Percentiles rank a stretch among this genome's conserved stretches.
Evolutionary conservation across 2,797 vertebrate species (phyloP).

Genomic region (Artibeus lituratus): DNA sequence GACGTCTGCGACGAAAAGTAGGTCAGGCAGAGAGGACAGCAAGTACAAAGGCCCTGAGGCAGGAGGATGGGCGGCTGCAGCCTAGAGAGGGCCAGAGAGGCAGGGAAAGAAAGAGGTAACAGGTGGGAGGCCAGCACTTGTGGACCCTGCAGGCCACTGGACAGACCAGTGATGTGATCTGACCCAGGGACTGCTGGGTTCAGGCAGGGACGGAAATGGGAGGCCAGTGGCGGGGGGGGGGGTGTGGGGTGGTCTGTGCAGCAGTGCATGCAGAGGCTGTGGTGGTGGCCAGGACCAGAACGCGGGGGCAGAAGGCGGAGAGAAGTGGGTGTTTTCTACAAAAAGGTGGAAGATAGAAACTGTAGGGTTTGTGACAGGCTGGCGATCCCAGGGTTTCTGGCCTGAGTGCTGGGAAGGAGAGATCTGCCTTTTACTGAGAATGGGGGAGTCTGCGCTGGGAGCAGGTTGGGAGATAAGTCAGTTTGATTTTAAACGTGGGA

Average conservation of each 20-base stretch:
- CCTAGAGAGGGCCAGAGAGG: not conserved
- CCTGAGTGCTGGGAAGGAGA: not conserved
- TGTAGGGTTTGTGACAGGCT: not conserved
- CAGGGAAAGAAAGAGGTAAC: not conserved
- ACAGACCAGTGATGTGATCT: not conserved
- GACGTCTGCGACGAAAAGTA: not conserved
- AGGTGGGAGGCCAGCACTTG: not conserved
- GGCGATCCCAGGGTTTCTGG: not conserved
- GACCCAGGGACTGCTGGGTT: not conserved
- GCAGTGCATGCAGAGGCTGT: not conserved
- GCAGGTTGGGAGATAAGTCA: not conserved
- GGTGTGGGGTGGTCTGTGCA: not conserved
- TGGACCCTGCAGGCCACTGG: too few species aligned
- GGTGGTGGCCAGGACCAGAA: not conserved
- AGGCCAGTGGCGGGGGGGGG: too few species aligned
- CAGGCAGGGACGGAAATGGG: not conserved
- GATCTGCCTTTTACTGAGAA: not conserved
- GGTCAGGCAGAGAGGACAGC: not conserved
- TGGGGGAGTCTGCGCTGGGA: not conserved
- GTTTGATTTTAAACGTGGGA: not conserved
- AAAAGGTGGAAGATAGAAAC: not conserved
- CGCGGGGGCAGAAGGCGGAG: not conserved
- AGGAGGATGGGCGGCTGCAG: not conserved
- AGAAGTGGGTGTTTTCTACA: not conserved
- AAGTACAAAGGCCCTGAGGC: slow-evolving; percentile 36